phyloP scores from a whole-genome alignment of 2,888 invertebrate genomes.

The Temnothorax rugatulus region DNA sequence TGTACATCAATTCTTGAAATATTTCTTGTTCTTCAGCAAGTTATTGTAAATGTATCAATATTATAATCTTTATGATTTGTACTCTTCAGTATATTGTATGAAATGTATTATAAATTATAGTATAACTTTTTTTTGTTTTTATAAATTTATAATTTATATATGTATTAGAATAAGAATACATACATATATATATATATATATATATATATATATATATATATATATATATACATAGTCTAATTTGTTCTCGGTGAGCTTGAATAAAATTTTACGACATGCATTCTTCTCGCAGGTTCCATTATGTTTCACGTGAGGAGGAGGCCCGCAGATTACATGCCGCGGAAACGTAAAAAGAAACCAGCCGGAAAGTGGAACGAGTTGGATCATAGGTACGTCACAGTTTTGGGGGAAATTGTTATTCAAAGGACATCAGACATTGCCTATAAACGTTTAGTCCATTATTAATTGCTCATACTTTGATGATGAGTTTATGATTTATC shows the following conservation, averaged over 20 bases:
- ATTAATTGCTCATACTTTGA: not conserved
- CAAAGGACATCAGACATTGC: not conserved
- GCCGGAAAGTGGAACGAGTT: constrained; percentile 88
- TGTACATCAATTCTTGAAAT: not conserved
- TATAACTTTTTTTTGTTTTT: not conserved
- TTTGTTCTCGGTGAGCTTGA: not conserved
- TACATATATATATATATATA: not conserved
- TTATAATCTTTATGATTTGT: constrained; percentile 18
- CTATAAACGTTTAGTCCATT: not conserved
- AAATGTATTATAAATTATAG: constrained; percentile 2
- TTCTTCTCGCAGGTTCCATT: constrained; percentile 92
- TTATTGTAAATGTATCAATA: constrained; percentile 10
- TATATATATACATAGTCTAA: not conserved
- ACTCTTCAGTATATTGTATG: not conserved
- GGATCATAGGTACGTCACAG: constrained; percentile 80
- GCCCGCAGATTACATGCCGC: constrained; percentile 96
- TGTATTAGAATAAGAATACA: not conserved
- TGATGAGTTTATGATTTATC: not conserved
- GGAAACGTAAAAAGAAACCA: constrained; percentile 94
- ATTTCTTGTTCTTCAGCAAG: not conserved
- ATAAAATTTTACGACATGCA: not conserved
- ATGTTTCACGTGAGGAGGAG: constrained; percentile 98
- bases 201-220: not conserved
- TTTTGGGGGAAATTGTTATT: not conserved
- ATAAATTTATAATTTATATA: constrained; percentile 3